These are phyloP conservation scores for Thermophis baileyi DNA, from an alignment of 2,113 vertebrate genomes.

Conservation along the genomic window DNA sequence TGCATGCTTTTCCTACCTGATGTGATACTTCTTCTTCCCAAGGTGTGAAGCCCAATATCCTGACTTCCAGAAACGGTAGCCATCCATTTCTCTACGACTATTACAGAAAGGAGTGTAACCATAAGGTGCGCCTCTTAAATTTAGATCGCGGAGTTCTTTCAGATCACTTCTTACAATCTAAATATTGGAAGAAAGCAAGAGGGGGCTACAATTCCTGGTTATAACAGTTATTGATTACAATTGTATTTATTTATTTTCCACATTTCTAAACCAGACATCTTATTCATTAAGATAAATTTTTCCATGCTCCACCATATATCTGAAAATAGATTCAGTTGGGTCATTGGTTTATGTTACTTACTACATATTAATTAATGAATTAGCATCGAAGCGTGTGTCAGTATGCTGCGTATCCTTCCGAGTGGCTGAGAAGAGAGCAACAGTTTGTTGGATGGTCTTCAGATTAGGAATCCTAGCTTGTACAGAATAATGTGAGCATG, in stretches of 20 bases:
- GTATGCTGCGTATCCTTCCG: not conserved
- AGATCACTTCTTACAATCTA: slow-evolving; percentile 94
- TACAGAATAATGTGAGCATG: not conserved
- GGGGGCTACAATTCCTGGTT: not conserved
- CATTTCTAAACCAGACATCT: not conserved
- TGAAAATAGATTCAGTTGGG: not conserved
- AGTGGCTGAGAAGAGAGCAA: not conserved
- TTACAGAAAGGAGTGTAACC: slow-evolving; percentile 97
- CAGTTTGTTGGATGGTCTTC: not conserved
- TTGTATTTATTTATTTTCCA: not conserved
- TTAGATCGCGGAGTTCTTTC: slow-evolving; percentile 85
- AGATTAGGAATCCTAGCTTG: not conserved
- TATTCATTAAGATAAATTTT: not conserved
- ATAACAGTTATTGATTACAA: not conserved
- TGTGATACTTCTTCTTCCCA: slow-evolving; percentile 89
- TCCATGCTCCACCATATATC: no score
- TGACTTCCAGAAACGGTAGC: slow-evolving; percentile 95
- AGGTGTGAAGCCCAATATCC: slow-evolving; percentile 97
- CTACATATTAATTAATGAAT: not conserved
- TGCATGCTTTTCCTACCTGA: slow-evolving; percentile 75
- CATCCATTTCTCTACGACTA: slow-evolving; percentile 93
- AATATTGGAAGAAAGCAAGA: slow-evolving; percentile 10
- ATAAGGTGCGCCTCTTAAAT: slow-evolving; percentile 89
- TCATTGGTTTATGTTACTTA: not conserved
- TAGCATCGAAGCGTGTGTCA: not conserved